These are phyloP conservation scores for Macropis europaea DNA, from an alignment of 2,888 invertebrate species.

Conservation along the genomic window DNA sequence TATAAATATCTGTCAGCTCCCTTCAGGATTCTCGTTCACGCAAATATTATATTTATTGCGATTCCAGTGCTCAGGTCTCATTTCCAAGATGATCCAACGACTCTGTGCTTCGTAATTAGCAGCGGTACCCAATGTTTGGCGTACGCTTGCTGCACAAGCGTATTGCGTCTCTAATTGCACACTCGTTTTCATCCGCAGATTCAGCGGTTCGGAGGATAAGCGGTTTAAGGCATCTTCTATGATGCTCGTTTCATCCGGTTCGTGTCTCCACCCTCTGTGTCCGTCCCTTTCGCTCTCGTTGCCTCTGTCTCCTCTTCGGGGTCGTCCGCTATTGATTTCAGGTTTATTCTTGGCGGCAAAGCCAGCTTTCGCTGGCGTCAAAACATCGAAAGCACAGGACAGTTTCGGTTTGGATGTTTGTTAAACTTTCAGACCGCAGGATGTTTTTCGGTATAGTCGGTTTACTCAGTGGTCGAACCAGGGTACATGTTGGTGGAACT, in stretches of 20 bases:
- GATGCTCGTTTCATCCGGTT: conserved; percentile 23
- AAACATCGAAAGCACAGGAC: conserved; percentile 55
- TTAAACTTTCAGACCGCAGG: too few relatives aligned
- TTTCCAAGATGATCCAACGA: too few relatives aligned
- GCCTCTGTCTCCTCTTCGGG: conserved; percentile 37
- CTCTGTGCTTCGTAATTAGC: too few relatives aligned
- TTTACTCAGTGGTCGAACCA: too few relatives aligned
- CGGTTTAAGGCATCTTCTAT: conserved; percentile 42
- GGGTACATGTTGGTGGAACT: too few relatives aligned
- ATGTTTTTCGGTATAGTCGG: too few relatives aligned
- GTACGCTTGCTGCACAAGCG: conserved; percentile 4
- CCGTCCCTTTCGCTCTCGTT: conserved; percentile 8
- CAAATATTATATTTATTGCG: too few relatives aligned
- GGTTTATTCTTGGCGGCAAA: conserved; percentile 69
- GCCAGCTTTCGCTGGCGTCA: conserved; percentile 57
- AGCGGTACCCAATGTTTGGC: neutral
- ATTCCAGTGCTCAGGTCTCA: too few relatives aligned
- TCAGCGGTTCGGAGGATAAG: conserved; percentile 45
- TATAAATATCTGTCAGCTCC: too few relatives aligned
- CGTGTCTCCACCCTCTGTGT: conserved; percentile 27
- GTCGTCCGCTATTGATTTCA: conserved; percentile 67
- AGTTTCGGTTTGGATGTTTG: too few relatives aligned
- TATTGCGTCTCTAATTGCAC: conserved; percentile 42
- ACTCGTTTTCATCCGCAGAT: conserved; percentile 33
- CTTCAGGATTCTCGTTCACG: too few relatives aligned